Evolutionary conservation across 2,888 invertebrate genomes (phyloP), one percentile per base, ranked within the genome.

Genomic region (Lycia hirtaria): DNA sequence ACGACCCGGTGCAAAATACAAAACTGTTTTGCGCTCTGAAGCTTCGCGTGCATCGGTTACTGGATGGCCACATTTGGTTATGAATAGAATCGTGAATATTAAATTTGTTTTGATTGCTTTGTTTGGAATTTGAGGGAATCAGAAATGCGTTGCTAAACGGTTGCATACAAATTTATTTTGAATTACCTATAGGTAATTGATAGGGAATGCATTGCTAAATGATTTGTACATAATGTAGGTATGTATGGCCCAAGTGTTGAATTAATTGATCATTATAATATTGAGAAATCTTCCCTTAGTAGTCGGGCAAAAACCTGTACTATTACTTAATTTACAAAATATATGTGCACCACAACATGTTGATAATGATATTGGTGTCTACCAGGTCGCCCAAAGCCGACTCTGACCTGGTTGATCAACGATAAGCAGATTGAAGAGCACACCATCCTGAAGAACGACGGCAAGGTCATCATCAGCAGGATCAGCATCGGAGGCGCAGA

Each of bases 381-480:
- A 52, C 0, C 90, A 97, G 97, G 97, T 60, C 95, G 96, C 54
- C 97, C 97, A 0, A 94, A 95, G 60, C 97, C 97, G 0, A 94
- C 94, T 0, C 94, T 97, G 1, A 95, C 94, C 10, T 97, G 97
- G 97, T 93, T 96, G 77, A 94, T 96, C 77, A 95, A 96, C 86
- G 95, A 95, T 83, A 94, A 94, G 70, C 93, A 93, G 47, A 78
- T 96, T 37, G 94, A 94, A 65, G 95, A 96, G 68, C 95, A 96
- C 66, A 94, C 93, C 26, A 93, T 95, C 55, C 93, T 94, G 49
- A 93, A 94, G 65, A 94, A 94, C 72, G 95, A 94, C 32, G 94
- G 94, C 38, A 95, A 88, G 56, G 94, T 96, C 59, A 95, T 96
- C 67, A 95, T 96, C 68, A 97, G 96, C 87, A 94, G 94, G 66